Evolutionary conservation across 2,888 invertebrate genomes (phyloP).

Genomic region (Allophyes oxyacanthae): DNA sequence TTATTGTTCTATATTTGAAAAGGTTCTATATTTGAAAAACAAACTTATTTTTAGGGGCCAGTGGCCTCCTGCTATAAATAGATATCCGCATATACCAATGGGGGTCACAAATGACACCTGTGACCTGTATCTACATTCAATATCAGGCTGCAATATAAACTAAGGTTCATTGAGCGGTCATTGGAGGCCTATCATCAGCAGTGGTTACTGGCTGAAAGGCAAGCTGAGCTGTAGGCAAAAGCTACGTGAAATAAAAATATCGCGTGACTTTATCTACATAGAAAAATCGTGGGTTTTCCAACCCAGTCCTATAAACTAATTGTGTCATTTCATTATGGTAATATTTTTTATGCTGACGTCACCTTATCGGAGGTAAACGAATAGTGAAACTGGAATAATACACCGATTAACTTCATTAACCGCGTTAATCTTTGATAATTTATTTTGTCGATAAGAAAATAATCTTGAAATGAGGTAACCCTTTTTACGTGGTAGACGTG

Average conservation of each 20-base stretch:
- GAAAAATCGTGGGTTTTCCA: not conserved
- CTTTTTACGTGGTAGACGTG: no score
- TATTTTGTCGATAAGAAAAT: not conserved
- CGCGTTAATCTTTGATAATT: conserved; percentile 1
- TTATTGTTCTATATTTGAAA: conserved; percentile 5
- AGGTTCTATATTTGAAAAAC: not conserved
- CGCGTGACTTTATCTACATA: conserved; percentile 24
- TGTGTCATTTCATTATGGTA: conserved; percentile 10
- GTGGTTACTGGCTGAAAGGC: no score
- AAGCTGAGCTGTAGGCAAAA: not conserved
- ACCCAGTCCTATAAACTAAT: not conserved
- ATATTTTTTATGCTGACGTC: conserved; percentile 1
- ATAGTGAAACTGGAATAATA: not conserved
- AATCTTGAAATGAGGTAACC: no score
- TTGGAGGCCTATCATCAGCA: no score
- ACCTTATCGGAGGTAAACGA: not conserved
- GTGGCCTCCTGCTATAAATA: not conserved
- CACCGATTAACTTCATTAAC: conserved; percentile 2
- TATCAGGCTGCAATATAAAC: no score
- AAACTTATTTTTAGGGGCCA: not conserved
- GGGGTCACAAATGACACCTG: not conserved
- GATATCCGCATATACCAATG: not conserved
- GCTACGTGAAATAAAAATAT: conserved; percentile 2
- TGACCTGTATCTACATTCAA: no score
- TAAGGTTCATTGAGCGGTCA: no score